Percentiles rank a stretch among this genome's conserved stretches.
These are phyloP conservation scores for Tetragnatha versicolor DNA, from an alignment of 1,140 invertebrate species.

Conservation along the genomic window DNA sequence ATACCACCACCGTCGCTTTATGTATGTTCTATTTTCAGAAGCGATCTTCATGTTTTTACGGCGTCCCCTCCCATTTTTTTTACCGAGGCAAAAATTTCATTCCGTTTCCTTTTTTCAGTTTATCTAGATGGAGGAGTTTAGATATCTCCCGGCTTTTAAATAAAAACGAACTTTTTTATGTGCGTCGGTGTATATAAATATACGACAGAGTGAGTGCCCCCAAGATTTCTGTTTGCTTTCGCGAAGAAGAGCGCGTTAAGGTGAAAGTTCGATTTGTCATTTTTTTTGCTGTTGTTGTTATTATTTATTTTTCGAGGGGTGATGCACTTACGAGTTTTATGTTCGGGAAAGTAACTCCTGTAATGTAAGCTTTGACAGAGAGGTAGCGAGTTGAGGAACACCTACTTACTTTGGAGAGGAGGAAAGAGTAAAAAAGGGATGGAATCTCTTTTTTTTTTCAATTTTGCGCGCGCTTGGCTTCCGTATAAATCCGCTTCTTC, in stretches of 20 bases:
- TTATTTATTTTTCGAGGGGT: neutral
- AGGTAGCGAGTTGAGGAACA: conserved; percentile 10
- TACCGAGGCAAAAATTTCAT: too few species aligned
- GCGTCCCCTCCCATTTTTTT: conserved; percentile 19
- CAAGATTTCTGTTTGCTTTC: neutral
- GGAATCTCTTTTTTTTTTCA: neutral
- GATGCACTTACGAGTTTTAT: neutral
- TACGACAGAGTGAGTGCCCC: neutral
- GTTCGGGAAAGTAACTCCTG: conserved; percentile 7
- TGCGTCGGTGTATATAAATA: neutral
- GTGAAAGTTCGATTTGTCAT: conserved; percentile 24
- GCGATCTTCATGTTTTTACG: conserved; percentile 31
- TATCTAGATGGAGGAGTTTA: conserved; percentile 19
- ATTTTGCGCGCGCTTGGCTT: neutral
- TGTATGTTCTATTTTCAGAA: conserved; percentile 45
- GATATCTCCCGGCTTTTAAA: conserved; percentile 35
- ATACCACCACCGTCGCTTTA: neutral
- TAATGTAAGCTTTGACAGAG: conserved; percentile 18
- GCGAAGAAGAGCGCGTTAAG: neutral
- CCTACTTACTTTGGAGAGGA: neutral
- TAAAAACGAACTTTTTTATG: conserved; percentile 42
- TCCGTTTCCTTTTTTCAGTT: conserved; percentile 16
- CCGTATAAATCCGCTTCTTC: neutral
- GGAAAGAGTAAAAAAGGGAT: neutral
- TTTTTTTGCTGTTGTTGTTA: neutral